Base-by-base conservation (phyloP, 2,797 vertebrate species). In the Syngnathus acus region DNA sequence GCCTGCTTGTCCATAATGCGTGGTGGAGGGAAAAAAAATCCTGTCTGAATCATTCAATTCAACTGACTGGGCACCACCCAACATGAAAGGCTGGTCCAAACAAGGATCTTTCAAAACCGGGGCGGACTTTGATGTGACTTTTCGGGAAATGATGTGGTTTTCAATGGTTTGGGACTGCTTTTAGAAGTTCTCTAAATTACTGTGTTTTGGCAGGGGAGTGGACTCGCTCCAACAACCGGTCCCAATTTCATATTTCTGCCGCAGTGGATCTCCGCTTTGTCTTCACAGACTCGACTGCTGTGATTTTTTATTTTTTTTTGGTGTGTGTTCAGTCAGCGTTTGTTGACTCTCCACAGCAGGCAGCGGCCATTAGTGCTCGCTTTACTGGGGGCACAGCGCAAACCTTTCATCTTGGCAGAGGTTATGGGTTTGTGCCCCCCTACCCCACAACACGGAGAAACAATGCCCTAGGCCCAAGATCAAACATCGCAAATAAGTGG, bases 381-480 rank as follows among this genome's bases (percentile, higher is more conserved):
- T 84, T 87, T 83, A 86, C 80, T 74, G 80, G 78, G 81, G 80
- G 76, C 81, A 87, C 72, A 69, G 70, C 65, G 6, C n/a, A 51
- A 68, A 60, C 74, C 88, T 87, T 88, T 88, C 80, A 89, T 89
- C 80, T 89, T 13, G 54, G 72, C 75, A 73, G 76, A 83, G 86
- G 86, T 89, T 84, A 88, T 62, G 72, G 72, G 79, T 80, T 68
- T 78, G 77, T 83, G 82, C 79, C 76, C 69, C 42, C 47, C 14
- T 13, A 13, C 26, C 26, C 39, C 69, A 78, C 74, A 81, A 72
- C 66, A 71, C 64, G 72, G 69, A 72, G 68, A 72, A 78, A 85
- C 81, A 87, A 83, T 77, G 69, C 79, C 77, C 77, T 72, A 19
- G 48, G 48, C 48, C 19, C 19, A 9, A 51, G 19, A 51, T 51